Evolutionary conservation across 2,888 invertebrate genomes (phyloP).

Genomic region (Steinernema carpocapsae): DNA sequence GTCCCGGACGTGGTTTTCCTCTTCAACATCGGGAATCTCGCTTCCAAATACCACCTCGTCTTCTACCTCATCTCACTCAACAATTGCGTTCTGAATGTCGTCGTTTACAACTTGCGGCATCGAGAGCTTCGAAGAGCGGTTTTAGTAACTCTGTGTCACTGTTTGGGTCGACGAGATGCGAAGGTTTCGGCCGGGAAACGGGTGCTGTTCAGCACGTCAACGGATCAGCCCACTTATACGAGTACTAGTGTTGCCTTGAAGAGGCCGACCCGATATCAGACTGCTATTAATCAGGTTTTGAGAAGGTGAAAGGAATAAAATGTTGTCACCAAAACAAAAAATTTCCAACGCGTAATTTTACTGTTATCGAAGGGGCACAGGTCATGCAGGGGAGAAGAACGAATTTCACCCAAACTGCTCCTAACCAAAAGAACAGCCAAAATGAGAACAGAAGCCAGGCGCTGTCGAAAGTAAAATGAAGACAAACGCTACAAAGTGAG

Average conservation of each 20-base stretch:
- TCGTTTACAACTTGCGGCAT: constrained; percentile 5
- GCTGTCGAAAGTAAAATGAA: too few relatives aligned
- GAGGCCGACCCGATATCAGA: not conserved
- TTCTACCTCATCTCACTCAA: not conserved
- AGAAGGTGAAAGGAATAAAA: too few relatives aligned
- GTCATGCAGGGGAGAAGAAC: too few relatives aligned
- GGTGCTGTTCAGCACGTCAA: constrained; percentile 12
- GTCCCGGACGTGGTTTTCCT: constrained; percentile 14
- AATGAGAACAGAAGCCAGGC: too few relatives aligned
- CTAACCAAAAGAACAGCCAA: too few relatives aligned
- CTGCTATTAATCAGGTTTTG: too few relatives aligned
- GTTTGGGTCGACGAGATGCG: not conserved
- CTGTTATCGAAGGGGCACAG: too few relatives aligned
- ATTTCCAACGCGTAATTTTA: too few relatives aligned
- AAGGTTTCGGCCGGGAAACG: constrained; percentile 27
- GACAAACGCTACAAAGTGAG: too few relatives aligned
- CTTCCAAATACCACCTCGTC: constrained; percentile 19
- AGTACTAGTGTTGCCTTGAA: not conserved
- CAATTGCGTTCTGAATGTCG: constrained; percentile 12
- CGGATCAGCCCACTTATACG: constrained; percentile 1
- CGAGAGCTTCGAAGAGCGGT: constrained; percentile 13
- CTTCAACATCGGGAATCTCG: constrained; percentile 16
- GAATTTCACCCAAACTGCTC: too few relatives aligned
- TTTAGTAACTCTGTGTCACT: not conserved
- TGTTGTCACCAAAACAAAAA: too few relatives aligned